Evolutionary conservation across 2,888 invertebrate genomes (phyloP), one percentile per base, ranked within the genome.

Genomic region (Lordiphosa andalusiaca): DNA sequence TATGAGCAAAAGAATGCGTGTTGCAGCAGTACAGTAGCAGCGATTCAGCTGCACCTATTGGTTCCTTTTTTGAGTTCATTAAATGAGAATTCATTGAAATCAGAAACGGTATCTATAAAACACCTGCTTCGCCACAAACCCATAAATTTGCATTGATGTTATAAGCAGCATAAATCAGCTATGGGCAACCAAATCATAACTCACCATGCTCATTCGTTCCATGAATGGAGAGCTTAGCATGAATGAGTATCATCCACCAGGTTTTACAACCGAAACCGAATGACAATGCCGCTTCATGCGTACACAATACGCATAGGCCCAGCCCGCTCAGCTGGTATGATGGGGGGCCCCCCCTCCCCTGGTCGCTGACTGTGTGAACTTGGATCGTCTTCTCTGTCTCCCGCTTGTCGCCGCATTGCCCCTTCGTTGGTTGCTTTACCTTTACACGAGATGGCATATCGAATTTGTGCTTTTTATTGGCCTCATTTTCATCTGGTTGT

Each of bases 231-330:
- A 16, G 35, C 13, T 19, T 19, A 40, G 44, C 39, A 53, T 72
- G 73, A 72, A 69, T 73, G 69, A 55, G 52, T 55, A 41, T 30
- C 30, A 41, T 30, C 30, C 10, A 30, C 23, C 37, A 38, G 10
- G 38, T 47, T 33, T 47, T 50, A 56, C 51, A 41, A 37, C 53
- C 53, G 56, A 57, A 30, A 10, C 30, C 30, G 3, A 30, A 30
- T 30, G 30, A 30, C 30, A 30, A 30, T 30, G 30, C 30, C 30
- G 30, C 30, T 30, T 10, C 30, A 9, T 50, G 44, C 46, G 47
- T 33, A 41, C 40, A 30, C 30, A 30, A 30, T 30, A 30, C 30
- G 30, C 30, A 30, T 30, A 10, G 9, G 30, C 30, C 7, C 9
- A 30, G 30, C 30, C 10, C 9, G 9, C 30, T 30, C 30, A 30